Conservation (phyloP, 2,888 invertebrate genomes). For the Linnaemya tessellans region DNA sequence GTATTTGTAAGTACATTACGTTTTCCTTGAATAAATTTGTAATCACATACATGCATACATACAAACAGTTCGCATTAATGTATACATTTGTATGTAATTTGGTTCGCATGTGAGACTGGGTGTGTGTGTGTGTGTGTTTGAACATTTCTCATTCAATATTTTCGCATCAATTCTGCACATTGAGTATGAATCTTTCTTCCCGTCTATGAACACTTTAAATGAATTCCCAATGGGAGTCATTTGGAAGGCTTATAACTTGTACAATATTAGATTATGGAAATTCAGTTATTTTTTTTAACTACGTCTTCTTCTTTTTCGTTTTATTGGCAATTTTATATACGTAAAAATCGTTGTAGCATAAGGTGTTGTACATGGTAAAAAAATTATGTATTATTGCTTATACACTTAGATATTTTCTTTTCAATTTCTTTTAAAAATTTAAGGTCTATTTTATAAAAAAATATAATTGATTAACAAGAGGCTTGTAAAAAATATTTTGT, state of each 20-base stretch:
- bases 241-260: constrained; percentile 75
- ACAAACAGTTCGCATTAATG: background rate
- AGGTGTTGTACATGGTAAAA: constrained; percentile 65
- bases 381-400: background rate
- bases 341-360: constrained; percentile 67
- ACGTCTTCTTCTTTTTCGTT: constrained; percentile 44
- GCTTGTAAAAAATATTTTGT: too few species aligned
- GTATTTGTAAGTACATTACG: constrained; percentile 61
- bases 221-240: constrained; percentile 75
- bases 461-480: too few species aligned
- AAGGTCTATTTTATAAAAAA: too few species aligned
- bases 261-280: constrained; percentile 76
- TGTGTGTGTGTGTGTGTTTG: background rate
- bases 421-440: too few species aligned
- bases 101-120: background rate
- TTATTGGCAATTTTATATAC: constrained; percentile 74
- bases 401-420: too few species aligned
- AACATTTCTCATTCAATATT: constrained; percentile 45
- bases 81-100: background rate
- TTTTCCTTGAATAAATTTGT: constrained; percentile 71
- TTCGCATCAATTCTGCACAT: constrained; percentile 67
- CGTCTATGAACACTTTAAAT: constrained; percentile 70
- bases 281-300: constrained; percentile 55
- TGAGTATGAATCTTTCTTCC: constrained; percentile 65
- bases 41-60: constrained; percentile 49